phyloP scores from a whole-genome alignment of 2,888 invertebrate species.

The Onthophagus sagittarius region DNA sequence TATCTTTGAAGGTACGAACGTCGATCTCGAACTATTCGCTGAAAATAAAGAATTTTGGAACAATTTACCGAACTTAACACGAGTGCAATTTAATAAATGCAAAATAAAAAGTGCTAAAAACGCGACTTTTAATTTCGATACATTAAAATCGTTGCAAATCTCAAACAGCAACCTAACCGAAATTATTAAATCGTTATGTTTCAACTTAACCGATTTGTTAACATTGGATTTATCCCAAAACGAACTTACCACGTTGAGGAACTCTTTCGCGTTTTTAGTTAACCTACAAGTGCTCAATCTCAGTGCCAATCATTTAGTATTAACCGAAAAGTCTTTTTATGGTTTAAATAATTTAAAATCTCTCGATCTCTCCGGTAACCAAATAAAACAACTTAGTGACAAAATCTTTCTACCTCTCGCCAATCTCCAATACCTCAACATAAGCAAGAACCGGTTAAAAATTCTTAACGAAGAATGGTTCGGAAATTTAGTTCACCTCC shows the following conservation, averaged over 20 bases:
- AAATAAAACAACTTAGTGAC: conserved; percentile 55
- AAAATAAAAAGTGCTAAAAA: conserved; percentile 23
- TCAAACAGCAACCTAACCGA: conserved; percentile 6
- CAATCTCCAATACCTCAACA: conserved; percentile 65
- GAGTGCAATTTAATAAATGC: conserved; percentile 23
- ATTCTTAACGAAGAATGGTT: conserved; percentile 64
- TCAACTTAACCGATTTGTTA: conserved; percentile 49
- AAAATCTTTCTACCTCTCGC: conserved; percentile 56
- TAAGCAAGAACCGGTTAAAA: conserved; percentile 65
- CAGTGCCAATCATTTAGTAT: conserved; percentile 63
- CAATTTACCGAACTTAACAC: conserved; percentile 29
- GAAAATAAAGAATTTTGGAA: conserved; percentile 29
- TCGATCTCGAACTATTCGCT: conserved; percentile 34
- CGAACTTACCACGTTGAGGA: conserved; percentile 52
- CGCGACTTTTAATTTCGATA: not conserved
- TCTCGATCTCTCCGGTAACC: conserved; percentile 69
- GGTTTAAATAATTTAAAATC: conserved; percentile 61
- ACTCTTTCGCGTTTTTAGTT: conserved; percentile 54
- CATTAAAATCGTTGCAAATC: conserved; percentile 8
- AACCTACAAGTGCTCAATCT: conserved; percentile 59
- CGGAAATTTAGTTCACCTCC: conserved; percentile 57
- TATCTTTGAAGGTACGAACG: conserved; percentile 27
- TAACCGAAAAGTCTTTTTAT: conserved; percentile 57
- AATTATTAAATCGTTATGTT: conserved; percentile 8
- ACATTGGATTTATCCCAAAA: conserved; percentile 61